phyloP scores from a whole-genome alignment of 2,888 invertebrate species.

The Microplitis manilae region DNA sequence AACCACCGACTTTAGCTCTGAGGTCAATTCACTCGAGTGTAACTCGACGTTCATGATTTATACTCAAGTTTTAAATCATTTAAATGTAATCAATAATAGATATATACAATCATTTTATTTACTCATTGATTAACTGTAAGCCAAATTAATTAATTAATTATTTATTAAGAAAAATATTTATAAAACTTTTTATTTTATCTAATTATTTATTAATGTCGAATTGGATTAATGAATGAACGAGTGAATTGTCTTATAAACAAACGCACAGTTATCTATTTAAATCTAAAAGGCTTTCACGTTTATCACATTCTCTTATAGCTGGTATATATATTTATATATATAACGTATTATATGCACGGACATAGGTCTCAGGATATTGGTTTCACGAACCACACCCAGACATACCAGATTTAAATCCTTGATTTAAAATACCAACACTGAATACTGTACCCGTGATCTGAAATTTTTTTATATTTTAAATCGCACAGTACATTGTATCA shows the following conservation, averaged over 20 bases:
- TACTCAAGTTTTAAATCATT: conserved; percentile 5
- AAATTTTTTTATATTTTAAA: not conserved
- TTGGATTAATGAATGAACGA: not conserved
- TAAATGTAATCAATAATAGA: too few species aligned
- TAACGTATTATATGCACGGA: conserved; percentile 8
- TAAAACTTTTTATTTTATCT: not conserved
- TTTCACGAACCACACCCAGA: conserved; percentile 42
- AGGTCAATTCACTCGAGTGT: conserved; percentile 37
- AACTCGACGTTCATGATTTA: conserved; percentile 17
- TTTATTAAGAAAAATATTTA: not conserved
- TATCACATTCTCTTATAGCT: conserved; percentile 23
- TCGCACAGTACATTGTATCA: not conserved
- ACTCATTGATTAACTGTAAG: too few species aligned
- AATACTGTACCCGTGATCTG: not conserved
- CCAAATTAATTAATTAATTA: not conserved
- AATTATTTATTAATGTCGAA: too few species aligned
- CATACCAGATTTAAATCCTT: conserved; percentile 37
- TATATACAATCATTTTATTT: too few species aligned
- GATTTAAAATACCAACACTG: conserved; percentile 24
- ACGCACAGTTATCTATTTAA: conserved; percentile 8
- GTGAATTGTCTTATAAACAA: not conserved
- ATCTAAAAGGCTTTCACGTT: conserved; percentile 16
- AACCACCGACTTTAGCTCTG: not conserved
- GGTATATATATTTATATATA: not conserved
- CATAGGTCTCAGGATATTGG: conserved; percentile 29